Evolutionary conservation across 1,140 invertebrate species (phyloP), one percentile per base, ranked within the genome.

Genomic region (Zaprionus tsacasi): DNA sequence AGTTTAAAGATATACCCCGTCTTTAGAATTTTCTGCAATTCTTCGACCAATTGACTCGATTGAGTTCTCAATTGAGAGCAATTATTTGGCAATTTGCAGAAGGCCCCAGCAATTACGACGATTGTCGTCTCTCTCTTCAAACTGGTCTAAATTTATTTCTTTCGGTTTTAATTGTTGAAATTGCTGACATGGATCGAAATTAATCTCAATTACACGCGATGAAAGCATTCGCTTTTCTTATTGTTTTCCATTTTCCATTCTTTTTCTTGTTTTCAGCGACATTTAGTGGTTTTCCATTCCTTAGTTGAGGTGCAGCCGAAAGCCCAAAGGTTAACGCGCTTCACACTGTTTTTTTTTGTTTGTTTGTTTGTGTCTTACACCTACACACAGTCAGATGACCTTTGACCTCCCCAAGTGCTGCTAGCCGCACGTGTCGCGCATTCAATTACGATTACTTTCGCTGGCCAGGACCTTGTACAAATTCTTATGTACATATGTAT

Each of bases 141-240:
- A 54, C 33, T 72, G 57, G 48, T 27, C 13, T 30, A n/a, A 60
- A 67, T 72, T 58, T 17, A 40, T 55, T 63, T 70, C 6, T n/a
- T 30, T 67, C n/a, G n/a, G 15, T 58, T 59, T 66, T 59, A 83
- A 77, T 77, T 77, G 79, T 43, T 25, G 48, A 81, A 71, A 69
- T 63, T 21, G 21, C 82, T 78, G 35, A 3, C 50, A 57, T 65
- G 56, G 50, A 40, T 30, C 30, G 45, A 64, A 72, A 82, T 70
- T 79, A 64, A 71, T 40, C 52, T 73, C 50, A 79, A 79, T 79
- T 88, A 76, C 72, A 82, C 80, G 76, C 83, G 76, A 86, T 58
- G 57, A 64, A 77, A 65, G 57, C 59, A 52, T 70, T 81, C 65
- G 30, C 10, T 21, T 50, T 50, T 50, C 17, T 6, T 50, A 50